Base-by-base conservation (phyloP, 2,888 invertebrate genomes). In the Microctonus aethiopoides region DNA sequence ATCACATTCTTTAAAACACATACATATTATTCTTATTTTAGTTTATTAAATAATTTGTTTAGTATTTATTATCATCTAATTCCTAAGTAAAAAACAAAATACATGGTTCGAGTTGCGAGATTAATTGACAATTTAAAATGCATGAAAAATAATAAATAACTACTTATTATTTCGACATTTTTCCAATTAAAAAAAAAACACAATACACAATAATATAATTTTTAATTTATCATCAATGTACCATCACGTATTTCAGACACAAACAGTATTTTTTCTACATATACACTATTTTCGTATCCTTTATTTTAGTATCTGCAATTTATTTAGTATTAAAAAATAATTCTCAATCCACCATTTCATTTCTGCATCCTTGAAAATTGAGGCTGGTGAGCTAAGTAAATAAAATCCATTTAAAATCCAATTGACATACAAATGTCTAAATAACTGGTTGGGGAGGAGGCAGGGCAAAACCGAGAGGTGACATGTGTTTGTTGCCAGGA, bases 401-500 rank as follows among this genome's bases (percentile, higher is more conserved):
- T 13, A 26, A 66, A 26, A 36, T 39, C 26, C 16, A 41, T 20
- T 51, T 10, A 29, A 52, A 56, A 24, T 52, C 9, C 16, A 20
- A 6, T 6, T n/a, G 46, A 46, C 5, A 7, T n/a, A 20, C 6
- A 7, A 46, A 16, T 46, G 46, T 16, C 7, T 32, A 16, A 60
- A 22, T 57, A 24, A 70, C 29, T 64, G 24, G 24, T 3, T 26
- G 59, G 56, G 66, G 72, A 78, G 78, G 83, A 86, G 84, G 79
- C 80, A 84, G 84, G 83, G 85, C 83, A n/a, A 82, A 83, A 80
- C 76, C 79, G 80, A 76, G 82, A 80, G 83, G 84, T 85, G 84
- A 85, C 83, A 78, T 82, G 85, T 85, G 84, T 91, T 91, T 90
- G 89, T 89, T 89, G 89, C 89, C 90, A 91, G 91, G 91, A 92